A percentile compares a stretch with the other conserved stretches of the same genome.
phyloP scores from a whole-genome alignment of 2,113 vertebrate genomes.

The Cinclus mexicanus region DNA sequence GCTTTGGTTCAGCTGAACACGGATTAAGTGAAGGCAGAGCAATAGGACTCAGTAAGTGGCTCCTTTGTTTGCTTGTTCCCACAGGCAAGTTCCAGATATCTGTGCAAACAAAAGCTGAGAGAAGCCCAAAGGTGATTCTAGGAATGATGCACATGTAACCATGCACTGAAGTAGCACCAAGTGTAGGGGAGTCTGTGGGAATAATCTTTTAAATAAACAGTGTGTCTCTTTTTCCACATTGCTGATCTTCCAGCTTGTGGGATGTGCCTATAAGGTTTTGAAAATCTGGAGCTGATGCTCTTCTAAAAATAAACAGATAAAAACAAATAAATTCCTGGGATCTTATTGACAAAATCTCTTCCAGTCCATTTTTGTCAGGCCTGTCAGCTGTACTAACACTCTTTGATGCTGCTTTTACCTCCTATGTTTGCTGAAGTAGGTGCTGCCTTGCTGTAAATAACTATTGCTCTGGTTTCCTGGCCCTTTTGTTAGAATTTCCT shows the following conservation, averaged over 20 bases:
- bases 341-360: neutral
- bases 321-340: neutral
- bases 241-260: neutral
- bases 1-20: neutral
- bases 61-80: neutral
- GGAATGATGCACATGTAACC: neutral
- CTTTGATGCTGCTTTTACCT: constrained; percentile 22
- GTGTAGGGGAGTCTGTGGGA: neutral
- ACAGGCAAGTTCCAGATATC: neutral
- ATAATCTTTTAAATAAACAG: neutral
- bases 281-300: neutral
- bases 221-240: neutral
- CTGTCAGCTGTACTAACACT: constrained; percentile 30
- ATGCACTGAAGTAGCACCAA: neutral
- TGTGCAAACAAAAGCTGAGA: neutral
- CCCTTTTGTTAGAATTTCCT: constrained; percentile 9
- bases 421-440: neutral
- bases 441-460: constrained; percentile 6
- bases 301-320: neutral
- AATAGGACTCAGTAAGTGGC: neutral
- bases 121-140: neutral
- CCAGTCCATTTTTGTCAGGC: neutral
- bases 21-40: neutral
- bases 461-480: constrained; percentile 22
- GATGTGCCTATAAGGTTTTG: neutral